phyloP scores from a whole-genome alignment of 2,113 vertebrate genomes.

The Pleuronectes platessa region DNA sequence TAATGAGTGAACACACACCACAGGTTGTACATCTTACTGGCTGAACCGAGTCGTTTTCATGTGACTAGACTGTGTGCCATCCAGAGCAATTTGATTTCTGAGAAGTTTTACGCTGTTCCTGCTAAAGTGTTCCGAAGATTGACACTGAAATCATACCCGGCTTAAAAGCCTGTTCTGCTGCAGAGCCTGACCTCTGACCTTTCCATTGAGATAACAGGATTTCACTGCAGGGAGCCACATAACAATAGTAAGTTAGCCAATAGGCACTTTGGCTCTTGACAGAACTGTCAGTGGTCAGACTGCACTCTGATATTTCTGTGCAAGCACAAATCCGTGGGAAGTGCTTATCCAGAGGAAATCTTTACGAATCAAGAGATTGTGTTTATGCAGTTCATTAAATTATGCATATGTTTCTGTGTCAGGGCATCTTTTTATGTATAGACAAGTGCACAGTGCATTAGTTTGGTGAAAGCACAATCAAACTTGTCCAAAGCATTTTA shows the following conservation, averaged over 20 bases:
- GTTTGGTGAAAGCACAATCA: too few relatives aligned
- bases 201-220: neutral
- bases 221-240: conserved; percentile 1
- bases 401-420: neutral
- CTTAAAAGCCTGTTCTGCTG: neutral
- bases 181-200: conserved; percentile 10
- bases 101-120: neutral
- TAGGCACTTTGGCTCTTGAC: neutral
- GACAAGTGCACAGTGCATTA: too few relatives aligned
- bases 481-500: too few relatives aligned
- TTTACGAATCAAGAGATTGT: neutral
- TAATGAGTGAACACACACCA: conserved; percentile 36
- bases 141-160: neutral
- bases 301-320: neutral
- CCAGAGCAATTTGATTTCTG: neutral
- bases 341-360: neutral
- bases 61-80: conserved; percentile 2
- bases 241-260: neutral
- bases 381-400: neutral
- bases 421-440: too few relatives aligned
- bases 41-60: conserved; percentile 27
- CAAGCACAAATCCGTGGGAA: neutral
- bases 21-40: conserved; percentile 18
- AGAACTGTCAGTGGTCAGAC: neutral
- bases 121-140: neutral